Evolutionary conservation across 2,888 invertebrate species (phyloP).

Genomic region (Chirona hameri): DNA sequence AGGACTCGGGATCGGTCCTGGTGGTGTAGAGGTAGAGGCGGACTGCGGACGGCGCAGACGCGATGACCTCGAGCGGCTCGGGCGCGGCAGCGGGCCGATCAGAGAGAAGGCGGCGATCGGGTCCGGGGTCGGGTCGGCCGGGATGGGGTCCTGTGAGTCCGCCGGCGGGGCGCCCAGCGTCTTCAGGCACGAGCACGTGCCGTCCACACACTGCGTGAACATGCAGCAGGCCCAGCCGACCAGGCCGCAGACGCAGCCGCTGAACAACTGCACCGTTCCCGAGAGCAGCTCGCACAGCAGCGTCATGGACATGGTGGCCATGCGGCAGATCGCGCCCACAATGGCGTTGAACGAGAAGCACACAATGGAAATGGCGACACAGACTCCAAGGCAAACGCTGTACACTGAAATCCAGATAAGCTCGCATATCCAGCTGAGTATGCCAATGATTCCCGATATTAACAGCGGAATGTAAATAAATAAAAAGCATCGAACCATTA

Average conservation of each 20-base stretch:
- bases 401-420: background rate
- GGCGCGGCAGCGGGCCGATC: background rate
- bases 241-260: background rate
- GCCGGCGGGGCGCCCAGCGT: background rate
- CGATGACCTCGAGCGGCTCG: background rate
- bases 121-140: background rate
- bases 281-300: background rate
- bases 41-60: background rate
- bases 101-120: background rate
- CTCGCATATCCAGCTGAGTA: background rate
- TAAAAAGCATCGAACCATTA: background rate
- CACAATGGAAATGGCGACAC: background rate
- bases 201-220: conserved; percentile 2
- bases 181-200: background rate
- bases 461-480: background rate
- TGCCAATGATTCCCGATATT: background rate
- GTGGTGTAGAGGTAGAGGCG: background rate
- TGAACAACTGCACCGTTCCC: background rate
- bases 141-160: background rate
- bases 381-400: background rate
- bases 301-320: background rate
- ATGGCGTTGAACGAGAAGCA: background rate
- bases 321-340: background rate
- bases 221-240: background rate
- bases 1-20: background rate